Evolutionary conservation across 2,888 invertebrate genomes (phyloP), one percentile per base, ranked within the genome.

Genomic region (Spatulosminthurus flaviceps): DNA sequence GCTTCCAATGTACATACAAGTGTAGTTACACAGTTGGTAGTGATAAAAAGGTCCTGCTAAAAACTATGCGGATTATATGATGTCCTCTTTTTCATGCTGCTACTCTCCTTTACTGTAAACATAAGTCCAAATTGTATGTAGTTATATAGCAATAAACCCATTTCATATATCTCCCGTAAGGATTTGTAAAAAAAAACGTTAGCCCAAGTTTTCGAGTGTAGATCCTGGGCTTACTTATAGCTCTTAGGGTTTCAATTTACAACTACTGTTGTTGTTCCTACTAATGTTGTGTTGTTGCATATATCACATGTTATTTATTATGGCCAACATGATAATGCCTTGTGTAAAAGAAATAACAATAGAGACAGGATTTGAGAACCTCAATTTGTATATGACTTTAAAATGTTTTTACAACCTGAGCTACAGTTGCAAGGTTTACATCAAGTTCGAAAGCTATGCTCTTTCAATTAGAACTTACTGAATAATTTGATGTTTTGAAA

Each of bases 11-110:
- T n/a, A n/a, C n/a, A n/a, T n/a, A n/a, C n/a, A n/a, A n/a, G n/a
- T n/a, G n/a, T 4, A 34, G 34, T 34, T 34, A 34, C 34, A 7
- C n/a, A n/a, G n/a, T 34, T 9, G 34, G 34, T 34, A 51, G 16
- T 11, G 5, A 1, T 19, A 5, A n/a, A 51, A 51, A 51, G 51
- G 9, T 51, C 5, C 51, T 51, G 51, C 51, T 51, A n/a, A n/a
- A n/a, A n/a, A 13, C 16, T 51, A 5, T 51, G 51, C 51, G 4
- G 51, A 2, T 51, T 67, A 5, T 67, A 19, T 26, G 0, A 1
- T 67, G 67, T 67, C 67, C 67, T 67, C 67, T 67, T 67, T 67
- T 67, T 67, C n/a, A 26, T 67, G 24, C 28, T 51, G n/a, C n/a
- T n/a, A n/a, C n/a, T 51, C n/a, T 51, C 51, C 51, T 51, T 5